Percentiles rank a stretch among this genome's conserved stretches.
These are phyloP conservation scores for Leptocoma aspasia DNA, from an alignment of 2,113 vertebrate genomes.

Conservation along the genomic window DNA sequence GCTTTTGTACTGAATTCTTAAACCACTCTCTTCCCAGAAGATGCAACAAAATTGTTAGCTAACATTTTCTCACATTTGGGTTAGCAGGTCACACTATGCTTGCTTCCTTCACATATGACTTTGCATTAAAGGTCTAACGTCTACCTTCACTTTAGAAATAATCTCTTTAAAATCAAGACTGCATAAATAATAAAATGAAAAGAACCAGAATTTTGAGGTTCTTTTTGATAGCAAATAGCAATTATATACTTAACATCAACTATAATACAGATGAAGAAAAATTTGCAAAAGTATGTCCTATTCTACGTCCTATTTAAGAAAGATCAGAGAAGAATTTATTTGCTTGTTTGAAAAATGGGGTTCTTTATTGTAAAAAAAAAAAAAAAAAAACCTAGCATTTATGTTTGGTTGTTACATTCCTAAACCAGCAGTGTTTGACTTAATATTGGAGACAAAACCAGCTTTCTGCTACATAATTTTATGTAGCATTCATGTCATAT, in stretches of 20 bases:
- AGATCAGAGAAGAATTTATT: neutral
- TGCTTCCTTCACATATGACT: neutral
- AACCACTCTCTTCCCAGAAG: neutral
- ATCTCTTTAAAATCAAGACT: neutral
- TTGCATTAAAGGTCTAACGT: neutral
- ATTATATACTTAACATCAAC: neutral
- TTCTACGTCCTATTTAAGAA: neutral
- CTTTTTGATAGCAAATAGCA: neutral
- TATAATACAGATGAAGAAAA: neutral
- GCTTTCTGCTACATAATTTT: neutral
- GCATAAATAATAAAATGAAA: neutral
- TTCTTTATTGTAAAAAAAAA: neutral
- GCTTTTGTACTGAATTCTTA: neutral
- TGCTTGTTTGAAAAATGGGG: neutral
- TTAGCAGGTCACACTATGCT: neutral
- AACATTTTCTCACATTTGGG: neutral
- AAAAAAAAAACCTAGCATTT: fast-evolving
- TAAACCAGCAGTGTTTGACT: neutral
- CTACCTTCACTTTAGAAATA: neutral
- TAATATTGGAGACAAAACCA: neutral
- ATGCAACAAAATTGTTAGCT: neutral
- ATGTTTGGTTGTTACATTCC: neutral
- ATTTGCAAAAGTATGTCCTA: neutral
- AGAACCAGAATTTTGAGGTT: neutral
- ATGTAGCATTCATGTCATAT: neutral